Evolutionary conservation across 2,797 vertebrate species (phyloP), one percentile per base, ranked within the genome.

Genomic region (Octomys mimax): DNA sequence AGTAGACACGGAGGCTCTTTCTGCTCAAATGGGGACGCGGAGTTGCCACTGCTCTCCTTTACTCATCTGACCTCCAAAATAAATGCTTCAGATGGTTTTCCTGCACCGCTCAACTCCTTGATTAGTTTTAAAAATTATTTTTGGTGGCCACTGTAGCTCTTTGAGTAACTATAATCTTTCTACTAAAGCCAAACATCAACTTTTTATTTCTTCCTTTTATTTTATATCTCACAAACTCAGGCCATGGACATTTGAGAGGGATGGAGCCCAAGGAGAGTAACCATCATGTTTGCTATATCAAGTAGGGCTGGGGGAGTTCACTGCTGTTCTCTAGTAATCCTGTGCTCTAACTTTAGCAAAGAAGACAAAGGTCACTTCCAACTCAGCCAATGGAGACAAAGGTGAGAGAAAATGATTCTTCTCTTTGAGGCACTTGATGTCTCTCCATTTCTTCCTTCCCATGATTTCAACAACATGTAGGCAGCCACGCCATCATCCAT

Each of bases 1-100:
- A 93, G 84, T 61, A 89, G 87, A 96, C 26, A 95, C 62, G 28
- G 54, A 70, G 82, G 70, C 75, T 95, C n/a, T 96, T 28, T 90
- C 66, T 1, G 18, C 64, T 85, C 59, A 33, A 75, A 87, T 26
- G 46, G 91, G 87, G 57, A 61, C 78, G 42, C 87, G 49, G 28
- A 62, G 33, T 59, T 42, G 81, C n/a, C 8, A 21, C 36, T 0
- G 2, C 1, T 13, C 3, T 21, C 42, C 61, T 88, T 62, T 52
- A 36, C 54, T 75, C 42, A 66, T 42, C 66, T 71, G 33, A 46
- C 22, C 78, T 89, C 68, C 64, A 52, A 70, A 57, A 89, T 8
- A 66, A 79, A 90, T 62, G 22, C 31, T 21, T 31, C 11, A 57
- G n/a, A 31, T 39, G 12, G 26, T 26, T 87, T 49, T 46, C 42